A percentile compares a stretch with the other conserved stretches of the same genome.
These are phyloP conservation scores for Lithophane socia DNA, from an alignment of 2,888 invertebrate species.

Conservation along the genomic window DNA sequence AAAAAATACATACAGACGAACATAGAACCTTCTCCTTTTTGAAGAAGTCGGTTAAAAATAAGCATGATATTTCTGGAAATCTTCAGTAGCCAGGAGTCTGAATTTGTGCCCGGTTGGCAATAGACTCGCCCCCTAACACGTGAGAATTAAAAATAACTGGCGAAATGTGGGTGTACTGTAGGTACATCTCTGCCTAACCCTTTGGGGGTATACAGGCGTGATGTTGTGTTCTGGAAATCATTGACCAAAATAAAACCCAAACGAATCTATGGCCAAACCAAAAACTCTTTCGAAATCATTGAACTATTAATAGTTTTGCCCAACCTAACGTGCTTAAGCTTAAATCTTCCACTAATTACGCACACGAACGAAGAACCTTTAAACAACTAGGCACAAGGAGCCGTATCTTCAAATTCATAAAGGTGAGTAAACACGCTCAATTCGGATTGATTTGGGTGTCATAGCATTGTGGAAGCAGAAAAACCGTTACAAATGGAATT, in stretches of 20 bases:
- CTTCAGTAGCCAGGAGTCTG: background rate
- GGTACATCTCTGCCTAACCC: background rate
- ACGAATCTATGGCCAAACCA: background rate
- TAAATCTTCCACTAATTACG: constrained; percentile 37
- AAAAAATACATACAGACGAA: too few species aligned
- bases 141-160: background rate
- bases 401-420: constrained; percentile 36
- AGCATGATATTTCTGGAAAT: background rate
- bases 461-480: background rate
- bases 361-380: constrained; percentile 32
- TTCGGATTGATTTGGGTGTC: background rate
- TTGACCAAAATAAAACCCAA: background rate
- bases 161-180: background rate
- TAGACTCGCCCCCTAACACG: background rate
- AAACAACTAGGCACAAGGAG: constrained; percentile 12
- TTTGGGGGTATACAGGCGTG: too few species aligned
- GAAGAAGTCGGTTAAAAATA: background rate
- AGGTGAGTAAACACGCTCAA: background rate
- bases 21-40: too few species aligned
- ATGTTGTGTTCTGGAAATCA: too few species aligned
- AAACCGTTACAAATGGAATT: background rate
- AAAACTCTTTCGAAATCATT: constrained; percentile 7
- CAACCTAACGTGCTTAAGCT: background rate
- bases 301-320: constrained; percentile 17
- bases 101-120: background rate